A percentile compares a stretch with the other conserved stretches of the same genome.
Conservation (phyloP, 2,888 invertebrate genomes). For the Cyaniris semiargus region DNA sequence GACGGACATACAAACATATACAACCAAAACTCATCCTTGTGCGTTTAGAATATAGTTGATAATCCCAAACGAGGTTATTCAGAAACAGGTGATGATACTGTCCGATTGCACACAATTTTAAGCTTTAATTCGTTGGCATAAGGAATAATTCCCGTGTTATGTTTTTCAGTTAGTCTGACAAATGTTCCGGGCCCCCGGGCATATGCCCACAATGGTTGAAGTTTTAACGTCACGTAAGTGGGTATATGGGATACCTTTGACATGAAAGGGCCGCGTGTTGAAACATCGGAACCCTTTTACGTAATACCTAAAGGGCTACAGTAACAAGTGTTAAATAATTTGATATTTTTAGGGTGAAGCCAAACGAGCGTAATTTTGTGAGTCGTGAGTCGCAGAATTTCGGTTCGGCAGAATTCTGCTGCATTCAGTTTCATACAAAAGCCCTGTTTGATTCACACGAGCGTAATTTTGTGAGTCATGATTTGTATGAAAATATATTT, state of each 20-base stretch:
- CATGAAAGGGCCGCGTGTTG: constrained; percentile 37
- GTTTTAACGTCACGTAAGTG: constrained; percentile 44
- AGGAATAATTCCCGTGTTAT: neutral
- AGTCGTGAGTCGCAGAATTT: too few species aligned
- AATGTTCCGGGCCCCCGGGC: constrained; percentile 47
- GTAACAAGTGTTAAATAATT: too few species aligned
- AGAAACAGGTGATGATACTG: constrained; percentile 17
- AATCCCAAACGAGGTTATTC: neutral
- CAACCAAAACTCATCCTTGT: neutral
- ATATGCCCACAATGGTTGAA: constrained; percentile 43
- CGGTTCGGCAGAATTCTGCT: too few species aligned
- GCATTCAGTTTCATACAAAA: too few species aligned
- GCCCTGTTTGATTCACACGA: too few species aligned
- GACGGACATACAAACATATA: neutral
- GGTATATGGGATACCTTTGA: constrained; percentile 40
- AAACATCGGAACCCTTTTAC: constrained; percentile 5
- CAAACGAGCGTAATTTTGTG: too few species aligned
- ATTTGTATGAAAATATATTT: too few species aligned
- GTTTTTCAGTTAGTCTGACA: neutral
- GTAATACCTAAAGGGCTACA: neutral
- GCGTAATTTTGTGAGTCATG: too few species aligned
- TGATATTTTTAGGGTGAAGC: too few species aligned
- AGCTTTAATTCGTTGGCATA: neutral
- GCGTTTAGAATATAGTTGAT: neutral
- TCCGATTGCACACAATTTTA: neutral